A percentile compares a stretch with the other conserved stretches of the same genome.
Evolutionary conservation across 1,140 invertebrate genomes (phyloP).

Genomic region (Drosophila pectinifera): DNA sequence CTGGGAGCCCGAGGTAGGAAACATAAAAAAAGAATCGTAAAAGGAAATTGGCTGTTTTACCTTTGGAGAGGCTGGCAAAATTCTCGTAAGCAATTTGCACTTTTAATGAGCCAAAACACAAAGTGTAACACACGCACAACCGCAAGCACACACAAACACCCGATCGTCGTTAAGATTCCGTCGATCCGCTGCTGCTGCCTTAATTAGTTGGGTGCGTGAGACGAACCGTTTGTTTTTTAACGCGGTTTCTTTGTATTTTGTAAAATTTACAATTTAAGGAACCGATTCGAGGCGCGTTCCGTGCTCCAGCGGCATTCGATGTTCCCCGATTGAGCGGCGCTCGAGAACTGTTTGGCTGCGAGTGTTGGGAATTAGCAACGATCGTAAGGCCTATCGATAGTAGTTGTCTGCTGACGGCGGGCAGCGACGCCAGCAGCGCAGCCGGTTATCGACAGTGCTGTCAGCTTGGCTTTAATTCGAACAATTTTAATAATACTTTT

Average conservation of each 20-base stretch:
- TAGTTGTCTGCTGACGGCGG: slow-evolving; percentile 43
- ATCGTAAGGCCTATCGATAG: slow-evolving; percentile 76
- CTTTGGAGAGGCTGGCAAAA: slow-evolving; percentile 65
- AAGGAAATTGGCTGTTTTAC: slow-evolving; percentile 62
- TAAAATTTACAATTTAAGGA: slow-evolving; percentile 36
- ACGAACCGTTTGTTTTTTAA: slow-evolving; percentile 27
- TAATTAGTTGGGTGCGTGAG: slow-evolving; percentile 62
- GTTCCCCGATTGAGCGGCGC: slow-evolving; percentile 69
- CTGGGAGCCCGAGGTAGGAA: slow-evolving; percentile 45
- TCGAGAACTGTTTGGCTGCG: slow-evolving; percentile 63
- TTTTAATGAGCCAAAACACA: slow-evolving; percentile 64
- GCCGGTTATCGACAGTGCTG: slow-evolving; percentile 23
- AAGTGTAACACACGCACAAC: slow-evolving; percentile 29
- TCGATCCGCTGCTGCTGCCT: slow-evolving; percentile 20
- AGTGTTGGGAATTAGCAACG: slow-evolving; percentile 39
- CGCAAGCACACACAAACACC: slow-evolving; percentile 11
- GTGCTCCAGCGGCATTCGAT: slow-evolving; percentile 9
- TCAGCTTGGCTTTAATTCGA: neutral
- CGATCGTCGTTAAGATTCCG: slow-evolving; percentile 30
- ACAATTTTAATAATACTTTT: neutral
- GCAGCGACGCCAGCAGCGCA: slow-evolving; percentile 14
- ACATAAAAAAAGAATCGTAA: slow-evolving; percentile 24
- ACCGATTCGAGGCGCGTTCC: neutral
- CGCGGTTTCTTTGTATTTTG: slow-evolving; percentile 26
- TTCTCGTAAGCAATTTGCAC: slow-evolving; percentile 67